Base-by-base conservation (phyloP, 2,113 vertebrate species). In the Leucosticte australis region DNA sequence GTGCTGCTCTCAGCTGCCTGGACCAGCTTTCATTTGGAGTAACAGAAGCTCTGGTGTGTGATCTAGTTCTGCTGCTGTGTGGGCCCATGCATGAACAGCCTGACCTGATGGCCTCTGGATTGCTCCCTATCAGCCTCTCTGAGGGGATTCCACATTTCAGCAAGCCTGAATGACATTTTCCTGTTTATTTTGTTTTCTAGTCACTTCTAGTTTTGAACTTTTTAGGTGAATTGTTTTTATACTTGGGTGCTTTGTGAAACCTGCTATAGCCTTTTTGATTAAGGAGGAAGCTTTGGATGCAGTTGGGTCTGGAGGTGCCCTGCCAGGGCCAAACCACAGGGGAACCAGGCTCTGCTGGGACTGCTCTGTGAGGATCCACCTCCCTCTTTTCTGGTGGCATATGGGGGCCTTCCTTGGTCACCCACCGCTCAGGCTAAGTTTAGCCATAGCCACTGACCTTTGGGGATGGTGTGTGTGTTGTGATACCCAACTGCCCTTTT, bases 191-290 rank as follows among this genome's bases (percentile, higher is more conserved):
- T 80, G 33, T 64, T 91, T 79, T 68, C 41, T 88, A 47, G 27
- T 90, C 35, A 21, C 31, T 53, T 85, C 83, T 65, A 44, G 15
- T 73, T 90, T 64, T 81, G 23, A 86, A 47, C 28, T 49, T 88
- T 52, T 62, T 33, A 74, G 50, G 52, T 28, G 30, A 77, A 50
- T 67, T 80, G 18, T 55, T 55, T 47, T 71, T 35, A 16, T 1
- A 1, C 19, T 49, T 22, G 28, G 2, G 33, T 82, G 57, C 26
- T 60, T 44, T 2, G 6, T 83, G 73, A 76, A 86, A 52, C 27
- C 27, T 1, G 1, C 47, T 0, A 0, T 33, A 63, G 49, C 23
- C 19, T 49, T 77, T 92, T 62, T 1, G 0, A 27, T 13, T 15
- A 15, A 49, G 42, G 30, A 46, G 26, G 46, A 53, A n/a, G 28